A percentile compares a stretch with the other conserved stretches of the same genome.
Conservation (phyloP, 2,888 invertebrate genomes). For the Coronaproctus castanopsis region DNA sequence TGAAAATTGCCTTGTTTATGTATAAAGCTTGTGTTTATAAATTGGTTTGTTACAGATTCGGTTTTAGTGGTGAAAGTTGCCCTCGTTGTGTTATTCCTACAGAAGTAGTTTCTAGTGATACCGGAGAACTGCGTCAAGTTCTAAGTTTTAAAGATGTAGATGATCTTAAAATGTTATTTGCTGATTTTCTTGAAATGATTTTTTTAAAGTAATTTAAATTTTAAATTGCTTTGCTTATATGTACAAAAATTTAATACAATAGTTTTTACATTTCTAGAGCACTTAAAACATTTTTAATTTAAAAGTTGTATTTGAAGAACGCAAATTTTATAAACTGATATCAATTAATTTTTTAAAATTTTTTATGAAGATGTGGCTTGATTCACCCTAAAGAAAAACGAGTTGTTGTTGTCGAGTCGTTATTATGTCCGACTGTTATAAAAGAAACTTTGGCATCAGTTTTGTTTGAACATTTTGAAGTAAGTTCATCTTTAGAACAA, state of each 20-base stretch:
- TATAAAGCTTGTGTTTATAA: neutral
- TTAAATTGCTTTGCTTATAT: no score
- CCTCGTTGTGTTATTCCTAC: slow-evolving; percentile 74
- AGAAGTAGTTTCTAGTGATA: slow-evolving; percentile 44
- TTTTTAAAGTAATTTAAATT: slow-evolving; percentile 79
- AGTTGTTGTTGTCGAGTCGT: slow-evolving; percentile 76
- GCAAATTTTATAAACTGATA: no score
- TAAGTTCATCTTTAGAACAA: no score
- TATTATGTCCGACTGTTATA: slow-evolving; percentile 59
- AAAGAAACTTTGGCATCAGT: slow-evolving; percentile 76
- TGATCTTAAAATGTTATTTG: slow-evolving; percentile 63
- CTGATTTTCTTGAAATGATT: slow-evolving; percentile 66
- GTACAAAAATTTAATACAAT: no score
- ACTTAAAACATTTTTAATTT: no score
- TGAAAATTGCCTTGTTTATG: neutral
- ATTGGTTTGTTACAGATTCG: slow-evolving; percentile 61
- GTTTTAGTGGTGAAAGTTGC: slow-evolving; percentile 72
- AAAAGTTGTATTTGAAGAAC: no score
- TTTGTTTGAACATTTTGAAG: slow-evolving; percentile 82
- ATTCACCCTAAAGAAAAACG: slow-evolving; percentile 85
- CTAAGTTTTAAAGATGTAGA: slow-evolving; percentile 40
- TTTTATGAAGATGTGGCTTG: slow-evolving; percentile 47
- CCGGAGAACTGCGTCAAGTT: slow-evolving; percentile 38
- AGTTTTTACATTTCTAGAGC: no score
- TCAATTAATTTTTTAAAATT: neutral